Evolutionary conservation across 2,888 invertebrate genomes (phyloP).

Genomic region (Lochmaea crataegi): DNA sequence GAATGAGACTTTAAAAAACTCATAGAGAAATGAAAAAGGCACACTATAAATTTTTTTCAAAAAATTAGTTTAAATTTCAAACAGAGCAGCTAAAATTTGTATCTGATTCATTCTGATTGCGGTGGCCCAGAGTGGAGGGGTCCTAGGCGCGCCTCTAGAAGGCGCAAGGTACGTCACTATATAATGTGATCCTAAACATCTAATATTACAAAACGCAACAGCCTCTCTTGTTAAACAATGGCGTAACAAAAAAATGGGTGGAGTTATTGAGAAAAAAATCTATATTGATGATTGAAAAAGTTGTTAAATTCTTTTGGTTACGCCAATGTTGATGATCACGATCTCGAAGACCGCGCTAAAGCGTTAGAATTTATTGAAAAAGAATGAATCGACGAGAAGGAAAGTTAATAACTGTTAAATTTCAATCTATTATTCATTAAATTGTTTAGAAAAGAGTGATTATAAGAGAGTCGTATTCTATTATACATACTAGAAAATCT

Average conservation of each 20-base stretch:
- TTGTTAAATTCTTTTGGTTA: slow-evolving; percentile 21
- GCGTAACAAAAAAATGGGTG: slow-evolving; percentile 21
- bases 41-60: too few relatives aligned
- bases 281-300: background rate
- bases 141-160: slow-evolving; percentile 27
- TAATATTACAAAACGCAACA: slow-evolving; percentile 65
- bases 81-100: background rate
- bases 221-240: slow-evolving; percentile 61
- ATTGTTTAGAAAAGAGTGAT: too few relatives aligned
- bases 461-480: too few relatives aligned
- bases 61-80: background rate
- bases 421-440: background rate
- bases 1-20: too few relatives aligned
- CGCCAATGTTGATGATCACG: slow-evolving; percentile 48
- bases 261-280: background rate
- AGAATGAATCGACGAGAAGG: slow-evolving; percentile 17
- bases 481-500: too few relatives aligned
- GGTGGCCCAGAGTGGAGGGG: slow-evolving; percentile 12
- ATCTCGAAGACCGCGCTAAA: slow-evolving; percentile 62
- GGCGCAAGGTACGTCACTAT: slow-evolving; percentile 54
- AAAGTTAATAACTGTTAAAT: slow-evolving; percentile 20
- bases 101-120: background rate
- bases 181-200: slow-evolving; percentile 59
- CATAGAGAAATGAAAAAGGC: too few relatives aligned
- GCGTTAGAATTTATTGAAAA: slow-evolving; percentile 66